Base-by-base conservation (phyloP, 2,797 vertebrate species). In the Myripristis murdjan region DNA sequence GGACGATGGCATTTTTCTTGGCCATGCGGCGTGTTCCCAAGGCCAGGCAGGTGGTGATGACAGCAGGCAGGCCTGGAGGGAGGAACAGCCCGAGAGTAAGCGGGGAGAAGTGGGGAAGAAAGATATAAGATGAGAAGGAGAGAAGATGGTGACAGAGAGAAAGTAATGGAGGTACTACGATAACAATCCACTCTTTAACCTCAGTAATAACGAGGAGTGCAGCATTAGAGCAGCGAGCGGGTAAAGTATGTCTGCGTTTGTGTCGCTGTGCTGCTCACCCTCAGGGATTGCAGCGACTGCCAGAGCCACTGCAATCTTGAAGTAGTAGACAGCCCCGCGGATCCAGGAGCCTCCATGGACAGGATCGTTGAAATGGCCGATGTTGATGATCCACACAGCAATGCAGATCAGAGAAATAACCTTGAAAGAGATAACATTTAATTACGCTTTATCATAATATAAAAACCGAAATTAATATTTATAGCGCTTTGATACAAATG, bases 291-390 rank as follows among this genome's bases (percentile, higher is more conserved):
- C 98, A 16, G 98, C 98, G 18, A 99, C 98, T 0, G 98, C 98
- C 60, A 99, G 91, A 0, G 98, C 98, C 48, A 99, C 98, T 0
- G 98, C 97, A 6, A 99, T 99, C 77, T 99, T 99, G 72, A 99
- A 99, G 89, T 99, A 99, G 90, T 99, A 99, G 75, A 99, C 96
- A 20, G 98, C 98, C 0, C 98, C 98, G 18, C 98, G 94, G 83
- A 99, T 97, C 98, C 98, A 99, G 67, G 98, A 99, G 70, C 98
- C 98, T 6, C 98, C 98, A 0, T 99, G 98, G 41, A 99, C 98
- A 0, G 98, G 98, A 81, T 99, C 98, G 0, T 97, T 99, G 87
- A 99, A 99, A 88, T 99, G 98, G 15, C 98, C 98, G 1, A 99
- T 99, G 88, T 99, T 99, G 89, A 99, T 99, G 78, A 99, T 94